These are phyloP conservation scores for Sinocyclocheilus rhinocerous DNA, from an alignment of 2,113 vertebrate genomes.

Conservation along the genomic window DNA sequence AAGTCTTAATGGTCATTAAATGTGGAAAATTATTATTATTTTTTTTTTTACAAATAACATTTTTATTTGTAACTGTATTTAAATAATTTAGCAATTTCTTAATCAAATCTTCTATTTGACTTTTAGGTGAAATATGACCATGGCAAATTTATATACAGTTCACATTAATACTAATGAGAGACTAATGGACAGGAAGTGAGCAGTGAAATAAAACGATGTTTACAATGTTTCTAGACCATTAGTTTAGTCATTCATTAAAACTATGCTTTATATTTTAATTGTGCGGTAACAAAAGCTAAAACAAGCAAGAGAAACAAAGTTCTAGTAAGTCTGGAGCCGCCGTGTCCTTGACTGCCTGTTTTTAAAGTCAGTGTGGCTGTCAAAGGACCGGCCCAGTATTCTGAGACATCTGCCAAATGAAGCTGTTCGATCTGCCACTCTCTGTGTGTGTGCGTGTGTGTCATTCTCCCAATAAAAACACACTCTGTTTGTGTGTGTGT, in stretches of 20 bases:
- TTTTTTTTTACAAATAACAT: no score
- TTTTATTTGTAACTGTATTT: neutral
- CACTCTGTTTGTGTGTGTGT: neutral
- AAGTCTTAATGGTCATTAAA: no score
- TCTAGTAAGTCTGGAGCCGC: neutral
- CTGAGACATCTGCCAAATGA: constrained; percentile 49
- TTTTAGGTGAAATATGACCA: neutral
- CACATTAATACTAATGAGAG: neutral
- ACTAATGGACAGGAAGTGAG: neutral
- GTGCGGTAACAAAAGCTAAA: neutral
- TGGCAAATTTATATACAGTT: neutral
- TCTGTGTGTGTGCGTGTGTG: neutral
- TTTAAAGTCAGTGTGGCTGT: constrained; percentile 30
- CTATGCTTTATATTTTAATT: neutral
- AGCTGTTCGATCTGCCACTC: constrained; percentile 44
- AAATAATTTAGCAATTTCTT: neutral
- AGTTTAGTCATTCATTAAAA: constrained; percentile 1
- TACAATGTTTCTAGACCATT: neutral
- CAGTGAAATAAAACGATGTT: neutral
- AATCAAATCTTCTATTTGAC: neutral
- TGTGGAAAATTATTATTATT: no score
- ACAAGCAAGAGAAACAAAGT: neutral
- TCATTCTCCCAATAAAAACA: neutral
- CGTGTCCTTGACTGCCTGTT: constrained; percentile 44
- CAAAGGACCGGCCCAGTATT: constrained; percentile 26